Evolutionary conservation across 2,113 vertebrate species (phyloP).

Genomic region (Varanus komodoensis): DNA sequence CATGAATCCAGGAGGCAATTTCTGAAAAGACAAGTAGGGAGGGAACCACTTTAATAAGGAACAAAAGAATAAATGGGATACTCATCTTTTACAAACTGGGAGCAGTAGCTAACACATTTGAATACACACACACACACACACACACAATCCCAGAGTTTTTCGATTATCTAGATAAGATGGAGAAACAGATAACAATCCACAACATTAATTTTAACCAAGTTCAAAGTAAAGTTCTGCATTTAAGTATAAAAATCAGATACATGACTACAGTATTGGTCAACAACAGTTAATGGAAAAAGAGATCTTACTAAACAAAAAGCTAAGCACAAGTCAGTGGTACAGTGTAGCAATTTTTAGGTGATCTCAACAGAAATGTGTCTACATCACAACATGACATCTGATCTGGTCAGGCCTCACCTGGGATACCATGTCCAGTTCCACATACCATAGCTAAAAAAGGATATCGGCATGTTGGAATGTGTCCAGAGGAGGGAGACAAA

Average conservation of each 20-base stretch:
- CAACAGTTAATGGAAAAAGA: not conserved
- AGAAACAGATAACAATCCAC: too few species aligned
- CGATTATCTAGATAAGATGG: not conserved
- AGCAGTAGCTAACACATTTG: not conserved
- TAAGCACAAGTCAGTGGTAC: too few species aligned
- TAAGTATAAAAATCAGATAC: not conserved
- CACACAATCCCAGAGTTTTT: not conserved
- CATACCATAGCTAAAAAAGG: not conserved
- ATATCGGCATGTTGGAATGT: not conserved
- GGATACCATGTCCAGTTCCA: not conserved
- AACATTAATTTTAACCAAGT: too few species aligned
- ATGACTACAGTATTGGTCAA: not conserved
- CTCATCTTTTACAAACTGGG: not conserved
- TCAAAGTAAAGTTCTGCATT: too few species aligned
- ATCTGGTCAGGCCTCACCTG: not conserved
- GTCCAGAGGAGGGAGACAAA: not conserved
- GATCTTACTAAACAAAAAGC: not conserved
- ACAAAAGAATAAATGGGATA: not conserved
- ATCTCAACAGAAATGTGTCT: not conserved
- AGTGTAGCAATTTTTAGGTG: not conserved
- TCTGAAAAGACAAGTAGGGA: not conserved
- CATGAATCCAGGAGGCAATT: too few species aligned
- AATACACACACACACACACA: not conserved
- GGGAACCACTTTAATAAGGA: not conserved
- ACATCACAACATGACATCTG: not conserved